phyloP scores from a whole-genome alignment of 2,888 invertebrate species.

The Rhogogaster chlorosoma region DNA sequence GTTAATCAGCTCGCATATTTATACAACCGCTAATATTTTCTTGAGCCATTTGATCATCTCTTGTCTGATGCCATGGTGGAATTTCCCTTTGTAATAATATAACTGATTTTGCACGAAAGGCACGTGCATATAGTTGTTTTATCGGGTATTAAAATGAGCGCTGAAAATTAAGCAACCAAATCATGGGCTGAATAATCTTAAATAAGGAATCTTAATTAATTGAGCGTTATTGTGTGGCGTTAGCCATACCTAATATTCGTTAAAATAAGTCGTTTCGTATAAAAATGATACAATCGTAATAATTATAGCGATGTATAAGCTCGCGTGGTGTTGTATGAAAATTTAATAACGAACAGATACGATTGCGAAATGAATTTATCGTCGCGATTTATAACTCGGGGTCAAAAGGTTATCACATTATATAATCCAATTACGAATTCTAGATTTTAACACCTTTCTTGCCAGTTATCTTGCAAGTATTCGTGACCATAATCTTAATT shows the following conservation, averaged over 20 bases:
- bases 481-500: no score
- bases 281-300: neutral
- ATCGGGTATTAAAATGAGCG: slow-evolving; percentile 6
- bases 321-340: neutral
- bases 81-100: neutral
- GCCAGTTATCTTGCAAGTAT: no score
- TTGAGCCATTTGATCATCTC: neutral
- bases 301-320: neutral
- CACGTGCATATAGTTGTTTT: neutral
- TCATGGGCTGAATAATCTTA: neutral
- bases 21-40: neutral
- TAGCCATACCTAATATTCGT: neutral
- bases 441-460: neutral
- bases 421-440: neutral
- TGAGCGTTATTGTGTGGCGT: neutral
- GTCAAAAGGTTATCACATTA: neutral
- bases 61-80: neutral
- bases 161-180: neutral
- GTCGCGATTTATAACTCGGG: neutral
- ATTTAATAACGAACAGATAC: neutral
- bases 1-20: neutral
- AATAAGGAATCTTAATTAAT: neutral
- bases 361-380: neutral
- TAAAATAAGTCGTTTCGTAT: neutral
- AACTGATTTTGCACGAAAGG: slow-evolving; percentile 10